phyloP scores from a whole-genome alignment of 2,797 vertebrate species.

The Myotis myotis region DNA sequence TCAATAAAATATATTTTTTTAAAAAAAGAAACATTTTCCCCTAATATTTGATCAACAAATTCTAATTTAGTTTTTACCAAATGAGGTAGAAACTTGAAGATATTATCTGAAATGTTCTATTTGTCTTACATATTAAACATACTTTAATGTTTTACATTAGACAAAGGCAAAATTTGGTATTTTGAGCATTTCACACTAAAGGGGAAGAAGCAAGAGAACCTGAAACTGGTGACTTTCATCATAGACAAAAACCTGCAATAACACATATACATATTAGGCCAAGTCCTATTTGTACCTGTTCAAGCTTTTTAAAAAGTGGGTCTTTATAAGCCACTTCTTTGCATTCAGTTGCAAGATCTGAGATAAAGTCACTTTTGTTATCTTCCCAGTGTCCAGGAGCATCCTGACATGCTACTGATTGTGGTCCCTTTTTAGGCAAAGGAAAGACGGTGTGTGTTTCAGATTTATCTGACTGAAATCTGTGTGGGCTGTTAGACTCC shows the following conservation, averaged over 20 bases:
- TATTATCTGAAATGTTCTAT: neutral
- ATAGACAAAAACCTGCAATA: neutral
- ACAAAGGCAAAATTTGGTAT: constrained; percentile 6
- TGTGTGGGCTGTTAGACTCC: constrained; percentile 50
- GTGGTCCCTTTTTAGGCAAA: constrained; percentile 48
- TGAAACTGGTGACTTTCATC: neutral
- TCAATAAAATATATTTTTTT: no score
- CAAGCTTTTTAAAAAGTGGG: constrained; percentile 88
- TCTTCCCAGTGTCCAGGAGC: constrained; percentile 22
- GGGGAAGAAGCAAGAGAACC: neutral
- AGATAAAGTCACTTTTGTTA: constrained; percentile 53
- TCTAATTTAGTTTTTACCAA: constrained; percentile 49
- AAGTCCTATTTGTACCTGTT: constrained; percentile 87
- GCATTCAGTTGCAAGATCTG: constrained; percentile 46
- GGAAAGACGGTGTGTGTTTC: constrained; percentile 37
- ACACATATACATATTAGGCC: neutral
- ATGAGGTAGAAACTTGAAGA: constrained; percentile 36
- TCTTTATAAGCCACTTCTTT: constrained; percentile 78
- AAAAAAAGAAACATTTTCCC: neutral
- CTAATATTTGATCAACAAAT: neutral
- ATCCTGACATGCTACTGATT: constrained; percentile 39
- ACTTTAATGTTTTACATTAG: constrained; percentile 20
- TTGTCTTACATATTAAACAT: constrained; percentile 16
- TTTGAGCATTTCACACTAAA: constrained; percentile 18
- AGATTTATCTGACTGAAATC: constrained; percentile 38